Conservation (phyloP, 2,797 vertebrate species). For the Prunella strophiata region DNA sequence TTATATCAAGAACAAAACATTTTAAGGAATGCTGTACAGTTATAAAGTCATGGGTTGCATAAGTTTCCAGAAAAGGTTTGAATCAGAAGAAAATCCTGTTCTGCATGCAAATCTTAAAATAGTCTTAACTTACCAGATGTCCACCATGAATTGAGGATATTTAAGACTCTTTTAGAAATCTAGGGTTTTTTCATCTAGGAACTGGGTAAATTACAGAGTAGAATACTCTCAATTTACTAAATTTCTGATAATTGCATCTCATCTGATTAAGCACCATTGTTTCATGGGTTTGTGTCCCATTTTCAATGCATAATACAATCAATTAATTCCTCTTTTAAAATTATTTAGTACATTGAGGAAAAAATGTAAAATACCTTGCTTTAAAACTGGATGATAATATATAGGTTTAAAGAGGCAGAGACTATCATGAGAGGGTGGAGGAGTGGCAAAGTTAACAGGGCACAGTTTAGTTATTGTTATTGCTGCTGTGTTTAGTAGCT, state of each 20-base stretch:
- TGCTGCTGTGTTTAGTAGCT: neutral
- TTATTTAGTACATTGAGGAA: neutral
- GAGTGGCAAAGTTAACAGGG: neutral
- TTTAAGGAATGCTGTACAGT: neutral
- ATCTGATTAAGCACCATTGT: neutral
- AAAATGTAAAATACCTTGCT: neutral
- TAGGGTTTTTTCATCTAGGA: neutral
- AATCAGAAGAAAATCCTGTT: neutral
- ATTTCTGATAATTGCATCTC: neutral
- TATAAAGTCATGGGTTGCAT: neutral
- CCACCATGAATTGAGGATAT: neutral
- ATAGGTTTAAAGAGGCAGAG: neutral
- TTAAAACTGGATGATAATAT: neutral
- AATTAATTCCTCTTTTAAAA: neutral
- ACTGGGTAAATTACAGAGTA: neutral
- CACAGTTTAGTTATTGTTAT: neutral
- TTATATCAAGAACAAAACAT: neutral
- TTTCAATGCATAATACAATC: neutral
- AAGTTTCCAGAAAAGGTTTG: neutral
- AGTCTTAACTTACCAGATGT: neutral
- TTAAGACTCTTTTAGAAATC: neutral
- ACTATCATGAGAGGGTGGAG: neutral
- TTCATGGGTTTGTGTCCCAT: neutral
- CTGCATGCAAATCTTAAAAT: neutral
- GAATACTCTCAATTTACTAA: neutral